Evolutionary conservation across 2,113 vertebrate species (phyloP).

Genomic region (Strigops habroptila): DNA sequence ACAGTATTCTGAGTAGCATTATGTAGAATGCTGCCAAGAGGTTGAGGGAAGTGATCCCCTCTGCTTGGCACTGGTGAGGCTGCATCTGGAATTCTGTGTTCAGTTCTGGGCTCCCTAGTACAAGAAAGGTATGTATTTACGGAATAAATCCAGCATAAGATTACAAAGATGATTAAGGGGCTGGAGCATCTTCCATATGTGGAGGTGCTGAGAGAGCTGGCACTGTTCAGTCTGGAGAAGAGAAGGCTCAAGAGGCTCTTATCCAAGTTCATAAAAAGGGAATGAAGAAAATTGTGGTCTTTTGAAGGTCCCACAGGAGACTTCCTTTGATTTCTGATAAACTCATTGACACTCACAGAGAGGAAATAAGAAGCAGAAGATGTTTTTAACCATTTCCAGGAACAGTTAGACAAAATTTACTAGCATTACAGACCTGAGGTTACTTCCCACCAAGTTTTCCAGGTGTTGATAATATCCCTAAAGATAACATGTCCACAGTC

Average conservation of each 20-base stretch:
- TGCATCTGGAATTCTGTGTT: neutral
- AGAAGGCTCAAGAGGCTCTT: neutral
- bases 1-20: too few relatives aligned
- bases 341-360: neutral
- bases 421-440: neutral
- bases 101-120: neutral
- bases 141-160: neutral
- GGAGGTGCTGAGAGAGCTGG: neutral
- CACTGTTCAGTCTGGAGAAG: neutral
- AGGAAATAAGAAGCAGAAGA: neutral
- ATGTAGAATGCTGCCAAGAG: neutral
- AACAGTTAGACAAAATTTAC: neutral
- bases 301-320: neutral
- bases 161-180: neutral
- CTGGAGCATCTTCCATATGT: neutral
- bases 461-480: neutral
- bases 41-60: neutral
- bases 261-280: neutral
- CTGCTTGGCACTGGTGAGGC: neutral
- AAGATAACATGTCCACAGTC: fast-evolving
- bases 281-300: neutral
- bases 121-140: neutral
- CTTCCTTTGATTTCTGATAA: neutral
- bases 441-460: fast-evolving
- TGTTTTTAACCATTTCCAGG: neutral